phyloP scores from a whole-genome alignment of 2,797 vertebrate species.

The Todus mexicanus region DNA sequence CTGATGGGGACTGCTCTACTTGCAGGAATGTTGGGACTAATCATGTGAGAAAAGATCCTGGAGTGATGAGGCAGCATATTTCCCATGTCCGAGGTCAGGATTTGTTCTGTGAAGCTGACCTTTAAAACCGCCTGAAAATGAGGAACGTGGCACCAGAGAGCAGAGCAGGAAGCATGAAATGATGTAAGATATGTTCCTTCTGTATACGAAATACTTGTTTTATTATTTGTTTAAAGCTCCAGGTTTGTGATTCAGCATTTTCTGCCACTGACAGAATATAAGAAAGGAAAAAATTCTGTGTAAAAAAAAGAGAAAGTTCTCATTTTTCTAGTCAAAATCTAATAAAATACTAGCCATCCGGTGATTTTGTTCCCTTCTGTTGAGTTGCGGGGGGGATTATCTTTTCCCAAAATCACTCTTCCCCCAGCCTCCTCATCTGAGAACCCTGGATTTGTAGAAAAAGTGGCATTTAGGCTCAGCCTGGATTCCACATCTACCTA shows the following conservation, averaged over 20 bases:
- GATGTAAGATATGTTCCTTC: constrained; percentile 46
- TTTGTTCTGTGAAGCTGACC: constrained; percentile 51
- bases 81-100: constrained; percentile 38
- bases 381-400: background rate
- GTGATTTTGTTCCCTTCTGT: background rate
- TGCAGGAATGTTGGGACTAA: constrained; percentile 33
- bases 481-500: background rate
- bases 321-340: background rate
- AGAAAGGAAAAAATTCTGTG: background rate
- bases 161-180: constrained; percentile 52
- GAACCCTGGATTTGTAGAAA: background rate
- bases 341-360: background rate
- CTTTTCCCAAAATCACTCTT: background rate
- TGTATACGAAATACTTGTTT: background rate
- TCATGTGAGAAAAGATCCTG: constrained; percentile 43
- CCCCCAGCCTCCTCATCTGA: background rate
- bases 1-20: background rate
- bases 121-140: constrained; percentile 51
- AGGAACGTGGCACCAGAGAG: constrained; percentile 50
- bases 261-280: background rate
- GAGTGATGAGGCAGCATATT: constrained; percentile 50
- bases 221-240: background rate
- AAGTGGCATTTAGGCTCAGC: background rate
- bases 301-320: background rate
- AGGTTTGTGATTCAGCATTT: constrained; percentile 61